These are phyloP conservation scores for Sympetrum striolatum DNA, from an alignment of 2,888 invertebrate species.

Conservation along the genomic window DNA sequence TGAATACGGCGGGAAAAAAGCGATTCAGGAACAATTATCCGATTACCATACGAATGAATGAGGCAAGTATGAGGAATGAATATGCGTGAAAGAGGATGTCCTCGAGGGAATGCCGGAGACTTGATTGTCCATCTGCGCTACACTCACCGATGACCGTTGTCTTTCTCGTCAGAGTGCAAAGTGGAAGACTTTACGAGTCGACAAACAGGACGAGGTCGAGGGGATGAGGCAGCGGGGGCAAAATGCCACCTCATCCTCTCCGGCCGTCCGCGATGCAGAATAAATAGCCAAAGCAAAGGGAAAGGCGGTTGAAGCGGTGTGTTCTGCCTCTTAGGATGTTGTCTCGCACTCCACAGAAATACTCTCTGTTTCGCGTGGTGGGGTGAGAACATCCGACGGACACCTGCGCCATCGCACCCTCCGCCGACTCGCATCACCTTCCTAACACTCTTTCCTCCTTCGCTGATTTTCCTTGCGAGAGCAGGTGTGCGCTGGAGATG, in stretches of 20 bases:
- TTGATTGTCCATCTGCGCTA: conserved; percentile 31
- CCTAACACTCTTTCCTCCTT: neutral
- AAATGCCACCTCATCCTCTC: conserved; percentile 5
- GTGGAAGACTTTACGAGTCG: conserved; percentile 34
- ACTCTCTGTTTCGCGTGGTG: neutral
- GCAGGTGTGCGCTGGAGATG: conserved; percentile 16
- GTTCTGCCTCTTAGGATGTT: conserved; percentile 35
- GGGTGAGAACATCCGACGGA: conserved; percentile 14
- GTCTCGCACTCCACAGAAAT: conserved; percentile 15
- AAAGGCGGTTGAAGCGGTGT: conserved; percentile 10
- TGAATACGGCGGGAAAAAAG: too few species aligned
- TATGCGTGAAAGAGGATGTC: conserved; percentile 16
- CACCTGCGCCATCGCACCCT: conserved; percentile 17
- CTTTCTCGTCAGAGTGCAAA: conserved; percentile 39
- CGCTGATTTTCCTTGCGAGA: conserved; percentile 30
- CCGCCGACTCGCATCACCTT: neutral
- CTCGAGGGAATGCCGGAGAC: neutral
- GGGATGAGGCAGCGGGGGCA: neutral
- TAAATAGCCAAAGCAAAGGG: conserved; percentile 12
- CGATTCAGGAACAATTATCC: too few species aligned
- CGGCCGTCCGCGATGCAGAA: neutral
- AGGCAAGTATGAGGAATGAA: neutral
- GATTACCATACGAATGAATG: neutral
- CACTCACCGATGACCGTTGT: conserved; percentile 39
- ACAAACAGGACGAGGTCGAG: neutral